Conservation (phyloP, 2,797 vertebrate genomes). For the Ceryle rudis region DNA sequence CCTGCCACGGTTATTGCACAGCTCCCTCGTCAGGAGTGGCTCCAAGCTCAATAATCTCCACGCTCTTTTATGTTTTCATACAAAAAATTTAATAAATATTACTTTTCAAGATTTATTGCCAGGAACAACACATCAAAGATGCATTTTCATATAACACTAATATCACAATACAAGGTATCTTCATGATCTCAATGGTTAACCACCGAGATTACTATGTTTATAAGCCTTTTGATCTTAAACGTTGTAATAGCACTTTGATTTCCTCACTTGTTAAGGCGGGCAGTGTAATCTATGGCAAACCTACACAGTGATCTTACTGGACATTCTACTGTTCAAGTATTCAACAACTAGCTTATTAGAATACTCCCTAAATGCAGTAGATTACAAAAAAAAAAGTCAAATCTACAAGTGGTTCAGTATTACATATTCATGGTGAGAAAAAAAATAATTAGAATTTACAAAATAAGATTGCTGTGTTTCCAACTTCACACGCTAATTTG, state of each 20-base stretch:
- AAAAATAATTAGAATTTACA: slow-evolving; percentile 83
- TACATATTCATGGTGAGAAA: slow-evolving; percentile 79
- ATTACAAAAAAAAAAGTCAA: slow-evolving; percentile 84
- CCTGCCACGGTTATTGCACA: not conserved
- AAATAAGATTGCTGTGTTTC: slow-evolving; percentile 81
- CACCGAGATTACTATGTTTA: slow-evolving; percentile 87
- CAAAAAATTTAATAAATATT: slow-evolving; percentile 99
- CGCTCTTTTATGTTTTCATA: slow-evolving; percentile 90
- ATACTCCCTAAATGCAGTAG: slow-evolving; percentile 87
- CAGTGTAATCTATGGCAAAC: slow-evolving; percentile 86
- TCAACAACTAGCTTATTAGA: slow-evolving; percentile 89
- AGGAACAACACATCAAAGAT: slow-evolving; percentile 94
- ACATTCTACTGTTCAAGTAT: slow-evolving; percentile 95
- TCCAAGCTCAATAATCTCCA: slow-evolving; percentile 78
- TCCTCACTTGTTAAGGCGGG: slow-evolving; percentile 87
- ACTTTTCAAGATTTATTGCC: slow-evolving; percentile 98
- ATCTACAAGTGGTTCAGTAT: slow-evolving; percentile 84
- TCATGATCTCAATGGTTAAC: slow-evolving; percentile 88
- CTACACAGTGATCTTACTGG: slow-evolving; percentile 91
- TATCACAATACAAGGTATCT: slow-evolving; percentile 91
- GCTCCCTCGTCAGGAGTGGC: not conserved
- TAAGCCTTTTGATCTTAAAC: slow-evolving; percentile 86
- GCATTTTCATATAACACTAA: slow-evolving; percentile 91
- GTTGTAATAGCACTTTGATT: slow-evolving; percentile 81
- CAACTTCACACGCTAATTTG: slow-evolving; percentile 80